Percentiles rank a stretch among this genome's conserved stretches.
phyloP scores from a whole-genome alignment of 1,140 invertebrate species.

The Hormaphis cornu region DNA sequence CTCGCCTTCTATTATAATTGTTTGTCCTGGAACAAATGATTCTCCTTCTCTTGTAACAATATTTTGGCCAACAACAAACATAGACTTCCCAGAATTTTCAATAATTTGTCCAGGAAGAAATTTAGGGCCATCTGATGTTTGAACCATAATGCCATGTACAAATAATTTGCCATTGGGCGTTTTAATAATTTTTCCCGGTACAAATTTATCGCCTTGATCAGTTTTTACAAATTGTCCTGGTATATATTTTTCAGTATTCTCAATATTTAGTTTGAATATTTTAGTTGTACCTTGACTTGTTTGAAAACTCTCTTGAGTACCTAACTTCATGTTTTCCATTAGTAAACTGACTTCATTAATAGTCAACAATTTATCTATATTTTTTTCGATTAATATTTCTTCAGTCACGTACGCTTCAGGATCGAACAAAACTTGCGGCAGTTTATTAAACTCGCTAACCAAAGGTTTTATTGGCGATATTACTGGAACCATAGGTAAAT shows the following conservation, averaged over 20 bases:
- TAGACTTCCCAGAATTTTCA: conserved; percentile 39
- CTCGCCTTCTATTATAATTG: conserved; percentile 53
- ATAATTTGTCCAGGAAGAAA: conserved; percentile 40
- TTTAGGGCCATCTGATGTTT: conserved; percentile 39
- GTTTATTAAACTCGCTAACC: conserved; percentile 40
- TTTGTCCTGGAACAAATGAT: conserved; percentile 61
- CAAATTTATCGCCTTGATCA: conserved; percentile 46
- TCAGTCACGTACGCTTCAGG: not conserved
- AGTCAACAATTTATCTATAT: conserved; percentile 49
- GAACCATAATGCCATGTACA: conserved; percentile 46
- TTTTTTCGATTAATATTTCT: conserved; percentile 42
- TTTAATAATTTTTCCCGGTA: conserved; percentile 47
- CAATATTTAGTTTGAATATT: conserved; percentile 54
- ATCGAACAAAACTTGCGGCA: not conserved
- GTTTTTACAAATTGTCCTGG: conserved; percentile 40
- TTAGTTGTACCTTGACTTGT: conserved; percentile 51
- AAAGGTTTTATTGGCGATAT: conserved; percentile 52
- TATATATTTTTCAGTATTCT: conserved; percentile 48
- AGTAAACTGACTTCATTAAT: conserved; percentile 55
- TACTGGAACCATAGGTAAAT: conserved; percentile 54
- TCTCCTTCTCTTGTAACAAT: conserved; percentile 56
- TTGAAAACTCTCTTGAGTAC: conserved; percentile 43
- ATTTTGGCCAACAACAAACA: conserved; percentile 57
- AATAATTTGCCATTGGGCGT: conserved; percentile 57
- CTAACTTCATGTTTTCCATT: conserved; percentile 52